phyloP scores from a whole-genome alignment of 2,113 vertebrate genomes.

The Rhinoptilus africanus region DNA sequence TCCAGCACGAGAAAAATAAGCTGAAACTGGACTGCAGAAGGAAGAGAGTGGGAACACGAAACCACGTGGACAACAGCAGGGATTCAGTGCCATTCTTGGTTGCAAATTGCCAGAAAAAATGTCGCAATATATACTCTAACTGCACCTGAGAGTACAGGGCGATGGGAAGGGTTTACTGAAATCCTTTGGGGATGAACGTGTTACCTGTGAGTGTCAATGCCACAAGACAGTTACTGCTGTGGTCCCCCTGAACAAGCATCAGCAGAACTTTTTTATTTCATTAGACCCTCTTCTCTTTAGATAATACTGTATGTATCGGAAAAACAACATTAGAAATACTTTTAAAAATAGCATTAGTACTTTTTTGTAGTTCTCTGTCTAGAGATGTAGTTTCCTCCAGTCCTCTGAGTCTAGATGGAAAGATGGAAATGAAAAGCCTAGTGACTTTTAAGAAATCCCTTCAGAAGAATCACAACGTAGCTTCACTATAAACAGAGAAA shows the following conservation, averaged over 20 bases:
- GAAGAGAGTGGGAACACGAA: not conserved
- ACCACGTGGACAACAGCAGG: not conserved
- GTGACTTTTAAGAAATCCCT: not conserved
- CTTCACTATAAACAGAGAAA: slow-evolving; percentile 25
- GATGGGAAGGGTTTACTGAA: not conserved
- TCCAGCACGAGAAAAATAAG: not conserved
- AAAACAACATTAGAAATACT: not conserved
- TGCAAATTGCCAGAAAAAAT: not conserved
- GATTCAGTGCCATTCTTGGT: not conserved
- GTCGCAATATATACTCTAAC: not conserved
- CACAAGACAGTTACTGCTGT: not conserved
- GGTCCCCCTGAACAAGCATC: not conserved
- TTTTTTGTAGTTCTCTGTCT: not conserved
- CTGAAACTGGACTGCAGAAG: not conserved
- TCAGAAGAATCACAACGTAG: not conserved
- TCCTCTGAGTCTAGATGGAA: not conserved
- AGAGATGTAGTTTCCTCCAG: not conserved
- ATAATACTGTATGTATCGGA: not conserved
- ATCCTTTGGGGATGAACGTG: not conserved
- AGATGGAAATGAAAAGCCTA: not conserved
- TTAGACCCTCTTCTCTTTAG: not conserved
- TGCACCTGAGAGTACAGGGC: not conserved
- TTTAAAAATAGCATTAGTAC: not conserved
- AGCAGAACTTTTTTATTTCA: not conserved
- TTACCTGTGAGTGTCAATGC: not conserved